Conservation (phyloP, 2,888 invertebrate genomes). For the Apantesis nais region DNA sequence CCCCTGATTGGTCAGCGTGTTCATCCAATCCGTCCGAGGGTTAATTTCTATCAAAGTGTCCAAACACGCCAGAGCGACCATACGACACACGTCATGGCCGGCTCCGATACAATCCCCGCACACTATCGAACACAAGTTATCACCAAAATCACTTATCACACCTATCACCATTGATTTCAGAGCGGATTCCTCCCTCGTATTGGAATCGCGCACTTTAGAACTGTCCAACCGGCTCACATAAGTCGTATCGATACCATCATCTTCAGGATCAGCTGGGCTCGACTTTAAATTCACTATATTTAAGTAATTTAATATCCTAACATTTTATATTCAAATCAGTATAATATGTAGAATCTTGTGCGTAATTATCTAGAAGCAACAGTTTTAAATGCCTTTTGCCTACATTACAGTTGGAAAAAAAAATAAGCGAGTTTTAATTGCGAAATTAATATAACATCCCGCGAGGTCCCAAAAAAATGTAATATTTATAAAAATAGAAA, state of each 20-base stretch:
- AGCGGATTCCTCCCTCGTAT: conserved; percentile 65
- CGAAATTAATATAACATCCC: too few relatives aligned
- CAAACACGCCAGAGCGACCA: conserved; percentile 93
- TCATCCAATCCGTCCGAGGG: conserved; percentile 86
- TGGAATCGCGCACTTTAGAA: conserved; percentile 66
- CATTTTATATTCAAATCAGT: too few relatives aligned
- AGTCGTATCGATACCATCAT: conserved; percentile 71
- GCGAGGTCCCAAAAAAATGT: too few relatives aligned
- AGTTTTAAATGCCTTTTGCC: too few relatives aligned
- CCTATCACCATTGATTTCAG: conserved; percentile 76
- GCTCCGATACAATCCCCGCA: conserved; percentile 94
- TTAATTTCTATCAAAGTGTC: conserved; percentile 92
- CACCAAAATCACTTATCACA: conserved; percentile 90
- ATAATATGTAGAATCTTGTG: too few relatives aligned
- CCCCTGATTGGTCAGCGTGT: conserved; percentile 80
- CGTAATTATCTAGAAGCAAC: too few relatives aligned
- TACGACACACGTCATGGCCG: conserved; percentile 94
- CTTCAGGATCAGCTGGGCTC: conserved; percentile 69
- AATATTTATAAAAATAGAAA: too few relatives aligned
- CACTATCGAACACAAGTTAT: conserved; percentile 91
- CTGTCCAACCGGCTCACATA: conserved; percentile 89
- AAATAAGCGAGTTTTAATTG: too few relatives aligned
- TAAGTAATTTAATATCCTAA: conserved; percentile 92
- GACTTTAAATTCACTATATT: conserved; percentile 88
- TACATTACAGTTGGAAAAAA: too few relatives aligned